These are phyloP conservation scores for Chloromyia formosa DNA, from an alignment of 2,888 invertebrate species.

Conservation along the genomic window DNA sequence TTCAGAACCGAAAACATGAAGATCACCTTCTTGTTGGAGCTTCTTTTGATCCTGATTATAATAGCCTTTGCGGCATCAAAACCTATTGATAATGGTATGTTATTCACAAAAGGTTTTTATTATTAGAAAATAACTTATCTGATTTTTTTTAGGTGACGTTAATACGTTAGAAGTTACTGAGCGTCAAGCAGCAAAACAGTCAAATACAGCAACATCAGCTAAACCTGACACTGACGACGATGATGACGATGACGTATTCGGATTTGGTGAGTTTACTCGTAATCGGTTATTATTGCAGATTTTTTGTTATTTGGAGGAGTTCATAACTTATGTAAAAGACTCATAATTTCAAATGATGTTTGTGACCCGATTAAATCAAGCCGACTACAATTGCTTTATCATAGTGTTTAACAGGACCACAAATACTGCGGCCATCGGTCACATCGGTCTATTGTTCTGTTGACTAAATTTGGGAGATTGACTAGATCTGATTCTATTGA, in stretches of 20 bases:
- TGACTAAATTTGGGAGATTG: no score
- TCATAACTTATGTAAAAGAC: no score
- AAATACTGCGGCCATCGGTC: no score
- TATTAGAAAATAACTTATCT: background rate
- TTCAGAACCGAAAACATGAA: constrained; percentile 11
- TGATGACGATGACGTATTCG: constrained; percentile 33
- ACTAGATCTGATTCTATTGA: no score
- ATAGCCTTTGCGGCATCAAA: constrained; percentile 34
- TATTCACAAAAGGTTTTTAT: no score
- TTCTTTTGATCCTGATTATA: constrained; percentile 24
- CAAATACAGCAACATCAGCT: background rate
- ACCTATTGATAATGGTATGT: constrained; percentile 22
- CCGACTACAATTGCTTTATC: no score
- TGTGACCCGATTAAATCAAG: no score
- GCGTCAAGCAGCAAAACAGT: background rate
- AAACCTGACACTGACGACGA: constrained; percentile 16
- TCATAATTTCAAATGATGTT: no score
- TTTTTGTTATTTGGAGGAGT: no score
- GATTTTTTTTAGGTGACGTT: background rate
- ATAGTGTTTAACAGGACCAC: no score
- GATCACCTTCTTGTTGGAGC: constrained; percentile 26
- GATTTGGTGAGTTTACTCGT: constrained; percentile 17
- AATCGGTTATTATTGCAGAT: no score
- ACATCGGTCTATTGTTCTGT: no score
- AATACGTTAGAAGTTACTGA: background rate